A percentile compares a stretch with the other conserved stretches of the same genome.
Conservation (phyloP, 2,113 vertebrate species). For the Physeter macrocephalus region DNA sequence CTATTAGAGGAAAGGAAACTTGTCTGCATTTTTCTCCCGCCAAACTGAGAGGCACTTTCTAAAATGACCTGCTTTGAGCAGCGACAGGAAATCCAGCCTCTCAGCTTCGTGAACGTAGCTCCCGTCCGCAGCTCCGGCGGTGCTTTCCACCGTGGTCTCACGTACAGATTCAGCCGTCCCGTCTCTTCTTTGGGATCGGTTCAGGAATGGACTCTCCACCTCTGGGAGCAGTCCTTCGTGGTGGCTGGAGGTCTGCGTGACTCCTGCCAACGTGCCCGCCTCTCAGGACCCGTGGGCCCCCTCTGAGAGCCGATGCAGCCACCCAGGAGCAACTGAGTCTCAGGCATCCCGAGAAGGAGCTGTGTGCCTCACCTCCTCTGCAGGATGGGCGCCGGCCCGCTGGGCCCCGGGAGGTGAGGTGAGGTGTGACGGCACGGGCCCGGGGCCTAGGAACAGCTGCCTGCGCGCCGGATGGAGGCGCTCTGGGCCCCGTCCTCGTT, state of each 20-base stretch:
- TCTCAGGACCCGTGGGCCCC: neutral
- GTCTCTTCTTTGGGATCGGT: neutral
- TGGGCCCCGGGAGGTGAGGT: neutral
- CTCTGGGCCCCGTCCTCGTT: fast-evolving
- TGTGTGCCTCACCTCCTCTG: neutral
- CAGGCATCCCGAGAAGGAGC: neutral
- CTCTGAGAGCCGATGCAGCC: neutral
- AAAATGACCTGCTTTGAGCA: conserved; percentile 40
- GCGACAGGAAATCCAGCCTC: neutral
- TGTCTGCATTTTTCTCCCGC: neutral
- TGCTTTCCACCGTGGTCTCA: fast-evolving
- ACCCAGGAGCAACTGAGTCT: fast-evolving
- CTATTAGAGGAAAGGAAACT: neutral
- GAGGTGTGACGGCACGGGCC: fast-evolving
- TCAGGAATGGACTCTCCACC: neutral
- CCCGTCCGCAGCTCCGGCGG: fast-evolving
- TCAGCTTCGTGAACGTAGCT: fast-evolving
- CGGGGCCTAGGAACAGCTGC: neutral
- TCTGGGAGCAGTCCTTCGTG: neutral
- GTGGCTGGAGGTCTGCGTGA: too few species aligned
- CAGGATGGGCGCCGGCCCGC: neutral
- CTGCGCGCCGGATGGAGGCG: too few species aligned
- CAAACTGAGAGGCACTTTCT: neutral
- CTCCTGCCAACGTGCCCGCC: fast-evolving
- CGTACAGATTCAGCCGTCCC: fast-evolving